phyloP scores from a whole-genome alignment of 2,113 vertebrate genomes.

The Helogale parvula region DNA sequence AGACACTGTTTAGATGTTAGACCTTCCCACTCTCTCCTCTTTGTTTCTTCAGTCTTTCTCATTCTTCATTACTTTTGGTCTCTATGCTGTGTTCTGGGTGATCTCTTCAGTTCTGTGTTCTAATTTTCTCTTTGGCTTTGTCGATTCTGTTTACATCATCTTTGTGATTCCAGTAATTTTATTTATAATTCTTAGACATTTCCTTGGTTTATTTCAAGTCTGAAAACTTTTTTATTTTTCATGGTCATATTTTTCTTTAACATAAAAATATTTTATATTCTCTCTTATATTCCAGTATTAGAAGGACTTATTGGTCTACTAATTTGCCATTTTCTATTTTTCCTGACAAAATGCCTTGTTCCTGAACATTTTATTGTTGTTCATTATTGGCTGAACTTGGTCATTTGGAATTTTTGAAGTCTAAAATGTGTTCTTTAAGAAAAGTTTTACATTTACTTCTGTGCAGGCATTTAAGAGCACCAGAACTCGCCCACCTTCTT shows the following conservation, averaged over 20 bases:
- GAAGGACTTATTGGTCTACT: background rate
- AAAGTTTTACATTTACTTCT: background rate
- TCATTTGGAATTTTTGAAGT: background rate
- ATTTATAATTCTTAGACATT: background rate
- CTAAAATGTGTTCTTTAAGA: background rate
- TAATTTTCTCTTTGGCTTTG: background rate
- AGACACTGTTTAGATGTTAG: background rate
- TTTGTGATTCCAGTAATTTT: background rate
- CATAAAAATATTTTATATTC: background rate
- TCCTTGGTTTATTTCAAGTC: background rate
- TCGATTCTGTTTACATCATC: background rate
- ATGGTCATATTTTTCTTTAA: background rate
- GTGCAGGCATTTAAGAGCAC: background rate
- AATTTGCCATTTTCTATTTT: background rate
- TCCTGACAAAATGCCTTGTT: background rate
- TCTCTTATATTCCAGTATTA: background rate
- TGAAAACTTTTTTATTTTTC: background rate
- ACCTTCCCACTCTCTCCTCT: background rate
- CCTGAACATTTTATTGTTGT: background rate
- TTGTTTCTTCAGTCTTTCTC: background rate
- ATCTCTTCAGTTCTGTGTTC: background rate
- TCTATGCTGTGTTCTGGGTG: background rate
- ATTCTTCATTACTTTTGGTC: background rate
- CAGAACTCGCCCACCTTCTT: too few relatives aligned
- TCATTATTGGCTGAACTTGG: background rate